A percentile compares a stretch with the other conserved stretches of the same genome.
phyloP scores from a whole-genome alignment of 2,888 invertebrate species.

The Drosophila robusta region DNA sequence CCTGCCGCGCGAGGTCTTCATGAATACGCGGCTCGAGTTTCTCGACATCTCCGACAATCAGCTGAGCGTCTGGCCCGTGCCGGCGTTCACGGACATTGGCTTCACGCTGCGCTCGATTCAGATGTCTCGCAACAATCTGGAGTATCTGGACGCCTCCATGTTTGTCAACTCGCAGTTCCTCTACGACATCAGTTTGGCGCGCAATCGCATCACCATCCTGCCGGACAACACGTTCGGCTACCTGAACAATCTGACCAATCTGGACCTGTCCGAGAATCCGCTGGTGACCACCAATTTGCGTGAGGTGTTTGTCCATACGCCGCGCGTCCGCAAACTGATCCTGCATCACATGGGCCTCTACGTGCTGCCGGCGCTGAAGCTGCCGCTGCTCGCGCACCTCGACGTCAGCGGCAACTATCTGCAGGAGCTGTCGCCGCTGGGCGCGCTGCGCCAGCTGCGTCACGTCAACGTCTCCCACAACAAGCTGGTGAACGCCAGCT shows the following conservation, averaged over 20 bases:
- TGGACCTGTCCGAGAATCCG: slow-evolving; percentile 93
- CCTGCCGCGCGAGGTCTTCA: slow-evolving; percentile 91
- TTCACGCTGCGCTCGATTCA: slow-evolving; percentile 92
- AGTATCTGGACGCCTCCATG: slow-evolving; percentile 94
- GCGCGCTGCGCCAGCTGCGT: slow-evolving; percentile 90
- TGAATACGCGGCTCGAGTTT: slow-evolving; percentile 92
- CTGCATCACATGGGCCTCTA: slow-evolving; percentile 92
- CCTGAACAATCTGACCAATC: slow-evolving; percentile 90
- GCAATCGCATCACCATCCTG: slow-evolving; percentile 92
- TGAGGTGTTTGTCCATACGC: slow-evolving; percentile 94
- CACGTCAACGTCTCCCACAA: slow-evolving; percentile 92
- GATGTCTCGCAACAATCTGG: slow-evolving; percentile 91
- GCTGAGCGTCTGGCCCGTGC: slow-evolving; percentile 91
- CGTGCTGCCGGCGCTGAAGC: slow-evolving; percentile 90
- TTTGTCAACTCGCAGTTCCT: slow-evolving; percentile 93
- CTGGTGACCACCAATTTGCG: slow-evolving; percentile 94
- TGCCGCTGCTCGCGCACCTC: slow-evolving; percentile 91
- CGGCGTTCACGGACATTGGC: slow-evolving; percentile 91
- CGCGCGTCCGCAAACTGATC: slow-evolving; percentile 91
- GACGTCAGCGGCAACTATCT: slow-evolving; percentile 93
- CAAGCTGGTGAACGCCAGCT: slow-evolving; percentile 90
- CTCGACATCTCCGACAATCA: slow-evolving; percentile 92
- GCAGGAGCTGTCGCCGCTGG: slow-evolving; percentile 89
- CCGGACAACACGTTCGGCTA: slow-evolving; percentile 96
- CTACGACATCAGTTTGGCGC: slow-evolving; percentile 90